phyloP scores from a whole-genome alignment of 2,888 invertebrate species.

The Cistogaster globosa region DNA sequence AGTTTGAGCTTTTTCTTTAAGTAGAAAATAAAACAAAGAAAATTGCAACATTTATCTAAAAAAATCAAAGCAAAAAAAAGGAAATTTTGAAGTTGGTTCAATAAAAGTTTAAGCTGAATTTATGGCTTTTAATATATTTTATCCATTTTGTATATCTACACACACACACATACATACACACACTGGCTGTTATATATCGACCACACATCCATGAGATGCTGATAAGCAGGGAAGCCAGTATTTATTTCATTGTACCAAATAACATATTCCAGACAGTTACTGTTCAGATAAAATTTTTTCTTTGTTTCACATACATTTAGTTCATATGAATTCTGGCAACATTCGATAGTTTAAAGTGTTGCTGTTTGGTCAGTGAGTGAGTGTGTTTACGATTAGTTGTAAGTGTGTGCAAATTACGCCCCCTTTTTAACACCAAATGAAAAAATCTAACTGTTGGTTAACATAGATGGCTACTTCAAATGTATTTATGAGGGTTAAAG shows the following conservation, averaged over 20 bases:
- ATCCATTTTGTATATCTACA: conserved; percentile 25
- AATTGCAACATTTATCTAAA: conserved; percentile 34
- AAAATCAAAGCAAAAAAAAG: conserved; percentile 40
- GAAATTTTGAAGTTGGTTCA: conserved; percentile 43
- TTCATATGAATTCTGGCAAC: conserved; percentile 20
- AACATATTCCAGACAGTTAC: conserved; percentile 49
- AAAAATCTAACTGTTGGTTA: conserved; percentile 66
- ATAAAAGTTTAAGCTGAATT: conserved; percentile 64
- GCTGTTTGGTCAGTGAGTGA: conserved; percentile 17
- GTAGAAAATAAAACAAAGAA: neutral
- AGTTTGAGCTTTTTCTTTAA: neutral
- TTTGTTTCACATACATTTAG: conserved; percentile 44
- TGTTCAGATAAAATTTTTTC: conserved; percentile 24
- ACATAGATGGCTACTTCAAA: conserved; percentile 66
- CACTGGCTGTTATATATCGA: neutral
- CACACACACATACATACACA: neutral
- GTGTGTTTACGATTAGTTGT: neutral
- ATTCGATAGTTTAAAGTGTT: conserved; percentile 26
- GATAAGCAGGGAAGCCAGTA: conserved; percentile 61
- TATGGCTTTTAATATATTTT: conserved; percentile 68
- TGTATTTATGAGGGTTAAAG: neutral
- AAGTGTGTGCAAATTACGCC: conserved; percentile 53
- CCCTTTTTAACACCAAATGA: conserved; percentile 43
- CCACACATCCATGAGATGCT: conserved; percentile 63
- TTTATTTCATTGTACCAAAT: conserved; percentile 10